A percentile compares a stretch with the other conserved stretches of the same genome.
These are phyloP conservation scores for Petrocephalus schoutedeni DNA, from an alignment of 2,797 vertebrate genomes.

Conservation along the genomic window DNA sequence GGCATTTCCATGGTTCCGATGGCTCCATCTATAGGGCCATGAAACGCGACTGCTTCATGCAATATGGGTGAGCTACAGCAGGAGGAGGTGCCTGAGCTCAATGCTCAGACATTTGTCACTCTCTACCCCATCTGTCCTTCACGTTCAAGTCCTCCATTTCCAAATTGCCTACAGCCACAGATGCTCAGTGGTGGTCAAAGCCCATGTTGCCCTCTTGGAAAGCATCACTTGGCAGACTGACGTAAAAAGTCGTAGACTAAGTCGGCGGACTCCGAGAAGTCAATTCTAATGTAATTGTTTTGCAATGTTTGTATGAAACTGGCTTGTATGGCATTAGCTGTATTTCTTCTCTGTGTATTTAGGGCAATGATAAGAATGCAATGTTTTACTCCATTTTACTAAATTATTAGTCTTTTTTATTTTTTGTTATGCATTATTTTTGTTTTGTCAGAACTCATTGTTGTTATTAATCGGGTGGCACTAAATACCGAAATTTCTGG, in stretches of 20 bases:
- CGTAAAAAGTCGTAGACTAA: not conserved
- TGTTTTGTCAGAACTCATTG: not conserved
- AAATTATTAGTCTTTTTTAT: not conserved
- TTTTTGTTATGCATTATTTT: not conserved
- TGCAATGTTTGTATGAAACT: not conserved
- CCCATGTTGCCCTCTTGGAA: not conserved
- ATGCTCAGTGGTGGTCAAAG: not conserved
- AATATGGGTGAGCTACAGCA: conserved; percentile 45
- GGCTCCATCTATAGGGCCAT: conserved; percentile 33
- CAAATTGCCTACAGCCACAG: not conserved
- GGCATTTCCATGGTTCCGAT: conserved; percentile 57
- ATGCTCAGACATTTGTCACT: not conserved
- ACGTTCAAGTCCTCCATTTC: not conserved
- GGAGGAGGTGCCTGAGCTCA: not conserved
- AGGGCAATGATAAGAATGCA: not conserved
- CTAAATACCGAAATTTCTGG: not conserved
- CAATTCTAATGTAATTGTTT: not conserved
- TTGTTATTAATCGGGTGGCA: not conserved
- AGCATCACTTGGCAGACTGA: not conserved
- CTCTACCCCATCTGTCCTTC: not conserved
- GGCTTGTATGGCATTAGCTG: not conserved
- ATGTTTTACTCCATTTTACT: not conserved
- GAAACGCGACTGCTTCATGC: conserved; percentile 54
- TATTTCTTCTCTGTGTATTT: not conserved
- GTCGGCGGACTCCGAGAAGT: not conserved